Conservation (phyloP, 2,797 vertebrate species). For the Odontamblyopus lacepedii region DNA sequence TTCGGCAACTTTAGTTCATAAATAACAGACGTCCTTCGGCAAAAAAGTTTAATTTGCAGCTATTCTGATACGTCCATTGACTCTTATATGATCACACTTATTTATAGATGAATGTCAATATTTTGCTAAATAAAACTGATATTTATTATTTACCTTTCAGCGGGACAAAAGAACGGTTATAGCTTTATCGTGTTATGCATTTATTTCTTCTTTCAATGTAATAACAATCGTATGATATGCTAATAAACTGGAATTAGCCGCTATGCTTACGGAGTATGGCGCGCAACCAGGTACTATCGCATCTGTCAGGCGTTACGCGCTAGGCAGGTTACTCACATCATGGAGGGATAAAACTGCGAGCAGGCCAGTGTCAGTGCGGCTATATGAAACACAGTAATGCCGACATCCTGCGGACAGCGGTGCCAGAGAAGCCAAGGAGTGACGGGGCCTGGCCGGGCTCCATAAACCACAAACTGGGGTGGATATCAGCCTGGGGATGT, state of each 20-base stretch:
- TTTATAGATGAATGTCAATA: neutral
- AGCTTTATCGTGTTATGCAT: neutral
- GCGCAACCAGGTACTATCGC: slow-evolving; percentile 22
- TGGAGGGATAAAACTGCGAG: slow-evolving; percentile 51
- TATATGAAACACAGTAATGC: slow-evolving; percentile 38
- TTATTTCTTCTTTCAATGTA: neutral
- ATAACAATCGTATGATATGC: neutral
- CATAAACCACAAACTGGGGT: slow-evolving; percentile 69
- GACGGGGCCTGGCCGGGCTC: slow-evolving; percentile 48
- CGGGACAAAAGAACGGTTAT: neutral
- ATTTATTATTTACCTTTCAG: neutral
- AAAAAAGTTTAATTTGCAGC: slow-evolving; percentile 1
- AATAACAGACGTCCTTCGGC: neutral
- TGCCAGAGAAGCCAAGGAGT: slow-evolving; percentile 24
- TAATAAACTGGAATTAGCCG: slow-evolving; percentile 4
- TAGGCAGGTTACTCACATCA: slow-evolving; percentile 68
- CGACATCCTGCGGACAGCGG: slow-evolving; percentile 45
- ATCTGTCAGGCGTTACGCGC: slow-evolving; percentile 30
- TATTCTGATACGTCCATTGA: neutral
- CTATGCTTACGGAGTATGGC: slow-evolving; percentile 34
- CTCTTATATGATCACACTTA: neutral
- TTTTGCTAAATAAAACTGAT: neutral
- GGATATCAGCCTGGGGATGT: slow-evolving; percentile 57
- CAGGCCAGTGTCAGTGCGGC: slow-evolving; percentile 48
- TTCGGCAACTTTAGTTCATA: slow-evolving; percentile 13